These are phyloP conservation scores for Trachemys scripta DNA, from an alignment of 2,113 vertebrate species.

Conservation along the genomic window DNA sequence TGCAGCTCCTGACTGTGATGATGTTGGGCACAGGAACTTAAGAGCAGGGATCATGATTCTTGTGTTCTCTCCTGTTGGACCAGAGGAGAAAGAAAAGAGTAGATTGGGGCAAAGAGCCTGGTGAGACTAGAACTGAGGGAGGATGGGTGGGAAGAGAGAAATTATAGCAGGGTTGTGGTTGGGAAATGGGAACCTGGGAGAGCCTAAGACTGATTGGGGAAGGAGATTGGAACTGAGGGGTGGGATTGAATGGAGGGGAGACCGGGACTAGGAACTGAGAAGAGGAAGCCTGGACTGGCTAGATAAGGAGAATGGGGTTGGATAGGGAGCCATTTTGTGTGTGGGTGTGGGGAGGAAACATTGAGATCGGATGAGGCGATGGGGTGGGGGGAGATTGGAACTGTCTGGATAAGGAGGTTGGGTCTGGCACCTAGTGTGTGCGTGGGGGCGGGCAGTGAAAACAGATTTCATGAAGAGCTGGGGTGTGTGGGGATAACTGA, in stretches of 20 bases:
- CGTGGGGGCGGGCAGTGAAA: neutral
- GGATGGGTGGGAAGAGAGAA: neutral
- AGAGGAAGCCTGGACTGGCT: neutral
- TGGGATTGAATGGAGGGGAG: neutral
- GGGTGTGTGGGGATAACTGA: too few relatives aligned
- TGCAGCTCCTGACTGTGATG: neutral
- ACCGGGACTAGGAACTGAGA: neutral
- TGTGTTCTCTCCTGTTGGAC: neutral
- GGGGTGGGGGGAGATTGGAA: neutral
- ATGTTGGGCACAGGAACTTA: neutral
- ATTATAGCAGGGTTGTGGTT: neutral
- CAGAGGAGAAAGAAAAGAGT: neutral
- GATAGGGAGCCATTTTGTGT: neutral
- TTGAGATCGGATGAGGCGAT: too few relatives aligned
- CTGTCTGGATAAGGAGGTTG: neutral
- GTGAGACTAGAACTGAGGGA: neutral
- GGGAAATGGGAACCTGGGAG: neutral
- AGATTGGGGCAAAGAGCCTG: neutral
- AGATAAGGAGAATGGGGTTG: neutral
- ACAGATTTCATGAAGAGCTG: neutral
- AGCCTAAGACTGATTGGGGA: neutral
- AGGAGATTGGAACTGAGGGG: neutral
- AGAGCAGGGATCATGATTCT: neutral
- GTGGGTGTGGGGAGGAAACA: neutral
- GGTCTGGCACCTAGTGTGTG: neutral